phyloP scores from a whole-genome alignment of 1,140 invertebrate species.

The Drosophila willistoni region DNA sequence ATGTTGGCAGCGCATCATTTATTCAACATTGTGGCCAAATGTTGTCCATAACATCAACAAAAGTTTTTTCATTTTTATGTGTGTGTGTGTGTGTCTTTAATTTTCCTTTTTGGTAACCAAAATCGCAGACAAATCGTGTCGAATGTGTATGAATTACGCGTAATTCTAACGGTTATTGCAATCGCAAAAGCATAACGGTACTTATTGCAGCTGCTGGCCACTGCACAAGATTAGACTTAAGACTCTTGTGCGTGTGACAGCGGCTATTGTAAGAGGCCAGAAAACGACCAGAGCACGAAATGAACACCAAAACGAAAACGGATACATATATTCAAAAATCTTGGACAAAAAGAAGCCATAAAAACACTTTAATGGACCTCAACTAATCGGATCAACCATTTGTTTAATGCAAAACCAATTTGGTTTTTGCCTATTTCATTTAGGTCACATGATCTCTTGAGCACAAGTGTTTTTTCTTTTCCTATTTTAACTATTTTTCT shows the following conservation, averaged over 20 bases:
- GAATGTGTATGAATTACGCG: background rate
- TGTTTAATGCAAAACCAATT: too few species aligned
- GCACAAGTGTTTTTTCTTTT: too few species aligned
- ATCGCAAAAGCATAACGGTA: constrained; percentile 83
- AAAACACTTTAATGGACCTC: background rate
- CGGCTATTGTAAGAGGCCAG: constrained; percentile 94
- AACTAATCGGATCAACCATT: constrained; percentile 21
- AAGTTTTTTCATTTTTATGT: background rate
- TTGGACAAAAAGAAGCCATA: background rate
- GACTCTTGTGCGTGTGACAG: constrained; percentile 98
- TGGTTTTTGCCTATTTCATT: too few species aligned
- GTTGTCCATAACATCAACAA: background rate
- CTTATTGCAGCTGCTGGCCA: constrained; percentile 96
- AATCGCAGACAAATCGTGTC: constrained; percentile 16
- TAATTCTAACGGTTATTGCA: constrained; percentile 2
- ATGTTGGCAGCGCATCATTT: constrained; percentile 64
- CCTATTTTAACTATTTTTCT: too few species aligned
- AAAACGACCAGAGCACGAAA: constrained; percentile 37
- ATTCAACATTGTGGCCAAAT: constrained; percentile 48
- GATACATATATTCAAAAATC: background rate
- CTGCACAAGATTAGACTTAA: constrained; percentile 95
- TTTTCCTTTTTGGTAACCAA: background rate
- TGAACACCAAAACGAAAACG: background rate
- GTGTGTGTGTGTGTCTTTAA: background rate
- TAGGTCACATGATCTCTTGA: too few species aligned